Evolutionary conservation across 2,113 vertebrate species (phyloP).

Genomic region (Pelvicachromis taeniatus): DNA sequence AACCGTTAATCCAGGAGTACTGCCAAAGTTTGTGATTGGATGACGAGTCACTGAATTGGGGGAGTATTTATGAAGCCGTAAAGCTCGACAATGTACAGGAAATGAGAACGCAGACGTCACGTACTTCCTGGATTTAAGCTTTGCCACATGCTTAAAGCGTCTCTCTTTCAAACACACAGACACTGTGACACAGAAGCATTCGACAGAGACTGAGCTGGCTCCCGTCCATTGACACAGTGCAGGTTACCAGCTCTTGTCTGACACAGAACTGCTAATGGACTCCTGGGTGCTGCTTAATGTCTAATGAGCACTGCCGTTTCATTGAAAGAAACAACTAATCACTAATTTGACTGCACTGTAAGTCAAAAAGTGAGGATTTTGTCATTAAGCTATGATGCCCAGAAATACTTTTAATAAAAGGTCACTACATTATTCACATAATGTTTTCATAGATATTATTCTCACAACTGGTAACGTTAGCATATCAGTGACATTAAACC

Average conservation of each 20-base stretch:
- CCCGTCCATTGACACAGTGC: constrained; percentile 9
- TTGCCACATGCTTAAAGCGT: not conserved
- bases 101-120: constrained; percentile 4
- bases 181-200: not conserved
- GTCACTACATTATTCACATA: not conserved
- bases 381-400: not conserved
- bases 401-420: not conserved
- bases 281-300: not conserved
- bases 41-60: not conserved
- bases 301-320: not conserved
- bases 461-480: not conserved
- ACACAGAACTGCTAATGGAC: not conserved
- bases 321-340: not conserved
- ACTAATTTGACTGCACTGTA: not conserved
- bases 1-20: not conserved
- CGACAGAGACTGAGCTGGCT: not conserved
- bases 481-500: not conserved
- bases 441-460: not conserved
- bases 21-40: not conserved
- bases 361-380: not conserved
- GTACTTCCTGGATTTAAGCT: constrained; percentile 24
- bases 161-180: not conserved
- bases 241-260: not conserved
- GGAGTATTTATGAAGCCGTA: not conserved
- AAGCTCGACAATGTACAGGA: not conserved